phyloP scores from a whole-genome alignment of 2,113 vertebrate species.

The Notarius quadriscutis region DNA sequence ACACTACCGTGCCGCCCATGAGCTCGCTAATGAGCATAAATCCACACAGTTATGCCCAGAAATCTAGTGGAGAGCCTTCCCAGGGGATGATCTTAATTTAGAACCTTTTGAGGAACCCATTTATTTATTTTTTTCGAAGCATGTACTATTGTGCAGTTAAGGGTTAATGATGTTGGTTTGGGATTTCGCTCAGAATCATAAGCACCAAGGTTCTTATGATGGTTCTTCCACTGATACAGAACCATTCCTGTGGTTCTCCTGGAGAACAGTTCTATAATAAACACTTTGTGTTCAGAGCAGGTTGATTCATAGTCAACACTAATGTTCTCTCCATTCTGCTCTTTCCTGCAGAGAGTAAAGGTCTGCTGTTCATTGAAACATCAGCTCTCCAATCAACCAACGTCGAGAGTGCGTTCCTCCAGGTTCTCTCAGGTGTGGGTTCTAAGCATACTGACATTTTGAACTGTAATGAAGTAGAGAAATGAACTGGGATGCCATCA shows the following conservation, averaged over 20 bases:
- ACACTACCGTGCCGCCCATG: background rate
- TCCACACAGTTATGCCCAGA: background rate
- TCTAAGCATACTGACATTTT: background rate
- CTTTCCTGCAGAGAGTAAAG: constrained; percentile 82
- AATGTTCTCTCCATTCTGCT: constrained; percentile 48
- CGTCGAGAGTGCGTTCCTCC: constrained; percentile 92
- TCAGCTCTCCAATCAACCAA: constrained; percentile 94
- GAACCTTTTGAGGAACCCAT: background rate
- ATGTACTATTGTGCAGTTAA: background rate
- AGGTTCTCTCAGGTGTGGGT: constrained; percentile 85
- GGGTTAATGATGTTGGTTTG: background rate
- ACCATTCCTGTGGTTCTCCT: background rate
- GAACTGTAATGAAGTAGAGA: background rate
- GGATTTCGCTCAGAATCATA: background rate
- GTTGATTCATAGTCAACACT: background rate
- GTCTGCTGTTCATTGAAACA: constrained; percentile 92
- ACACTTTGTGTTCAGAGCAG: background rate
- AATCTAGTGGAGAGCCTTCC: background rate
- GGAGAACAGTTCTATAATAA: background rate
- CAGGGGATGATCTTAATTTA: background rate
- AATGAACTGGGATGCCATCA: background rate
- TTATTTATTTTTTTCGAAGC: background rate
- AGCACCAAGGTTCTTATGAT: background rate
- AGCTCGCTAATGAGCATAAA: background rate
- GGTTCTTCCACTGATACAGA: background rate